phyloP scores from a whole-genome alignment of 2,113 vertebrate genomes.

The Python bivittatus region DNA sequence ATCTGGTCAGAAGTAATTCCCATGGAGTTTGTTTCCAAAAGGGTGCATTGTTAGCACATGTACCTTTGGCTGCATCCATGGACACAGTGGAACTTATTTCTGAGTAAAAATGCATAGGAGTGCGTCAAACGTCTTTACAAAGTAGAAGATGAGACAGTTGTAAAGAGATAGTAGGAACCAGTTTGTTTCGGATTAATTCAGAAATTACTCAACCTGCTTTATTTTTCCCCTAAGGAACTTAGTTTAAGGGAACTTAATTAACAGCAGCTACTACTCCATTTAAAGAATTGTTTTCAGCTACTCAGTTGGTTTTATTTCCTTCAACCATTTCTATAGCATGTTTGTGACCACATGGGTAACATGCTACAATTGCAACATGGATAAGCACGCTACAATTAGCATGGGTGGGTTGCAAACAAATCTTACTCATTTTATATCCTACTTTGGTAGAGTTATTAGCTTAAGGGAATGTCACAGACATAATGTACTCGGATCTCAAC shows the following conservation, averaged over 20 bases:
- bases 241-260: not conserved
- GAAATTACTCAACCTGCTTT: not conserved
- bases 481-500: too few relatives aligned
- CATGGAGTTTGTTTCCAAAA: not conserved
- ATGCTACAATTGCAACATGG: too few relatives aligned
- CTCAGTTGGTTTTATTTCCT: too few relatives aligned
- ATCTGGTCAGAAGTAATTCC: not conserved
- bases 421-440: too few relatives aligned
- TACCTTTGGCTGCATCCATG: not conserved
- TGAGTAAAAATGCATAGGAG: not conserved
- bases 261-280: not conserved
- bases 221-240: too few relatives aligned
- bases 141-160: not conserved
- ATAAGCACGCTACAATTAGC: too few relatives aligned
- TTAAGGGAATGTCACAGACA: too few relatives aligned
- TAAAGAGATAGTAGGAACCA: not conserved
- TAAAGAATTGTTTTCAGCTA: not conserved
- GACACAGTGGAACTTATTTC: not conserved
- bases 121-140: not conserved
- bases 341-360: too few relatives aligned
- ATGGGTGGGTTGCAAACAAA: too few relatives aligned
- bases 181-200: not conserved
- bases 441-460: too few relatives aligned
- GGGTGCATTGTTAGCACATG: too few relatives aligned
- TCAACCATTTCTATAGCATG: too few relatives aligned